Percentiles rank a stretch among this genome's conserved stretches.
phyloP scores from a whole-genome alignment of 2,888 invertebrate genomes.

The Tanytarsus gracilentus region DNA sequence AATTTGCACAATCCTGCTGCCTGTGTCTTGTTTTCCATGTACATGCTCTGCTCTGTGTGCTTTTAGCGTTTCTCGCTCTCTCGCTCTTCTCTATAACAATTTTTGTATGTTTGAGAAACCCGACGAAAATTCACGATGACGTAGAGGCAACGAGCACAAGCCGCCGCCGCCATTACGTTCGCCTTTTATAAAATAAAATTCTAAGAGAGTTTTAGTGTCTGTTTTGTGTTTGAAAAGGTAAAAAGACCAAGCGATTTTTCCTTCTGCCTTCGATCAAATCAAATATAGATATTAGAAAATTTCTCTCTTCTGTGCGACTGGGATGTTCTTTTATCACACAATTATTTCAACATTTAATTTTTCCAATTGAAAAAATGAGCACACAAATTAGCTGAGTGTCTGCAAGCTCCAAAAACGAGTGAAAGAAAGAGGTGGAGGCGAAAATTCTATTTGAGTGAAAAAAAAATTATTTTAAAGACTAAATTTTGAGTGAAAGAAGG shows the following conservation, averaged over 20 bases:
- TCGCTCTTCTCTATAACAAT: too few relatives aligned
- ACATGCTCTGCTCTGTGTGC: too few relatives aligned
- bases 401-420: too few relatives aligned
- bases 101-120: too few relatives aligned
- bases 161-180: conserved; percentile 41
- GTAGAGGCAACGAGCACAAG: too few relatives aligned
- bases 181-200: conserved; percentile 3
- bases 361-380: not conserved
- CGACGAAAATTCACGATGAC: conserved; percentile 3
- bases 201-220: conserved; percentile 26
- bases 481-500: too few relatives aligned
- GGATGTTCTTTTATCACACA: not conserved
- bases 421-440: too few relatives aligned
- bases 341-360: conserved; percentile 16
- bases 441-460: too few relatives aligned
- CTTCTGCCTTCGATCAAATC: conserved; percentile 10
- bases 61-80: not conserved
- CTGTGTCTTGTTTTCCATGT: not conserved
- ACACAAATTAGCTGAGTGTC: too few relatives aligned
- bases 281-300: too few relatives aligned
- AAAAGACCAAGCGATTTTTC: conserved; percentile 26
- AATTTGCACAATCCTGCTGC: conserved; percentile 28
- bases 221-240: conserved; percentile 28
- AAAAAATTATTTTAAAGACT: too few relatives aligned
- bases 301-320: not conserved